These are phyloP conservation scores for Tonatia bakeri DNA, from an alignment of 2,113 vertebrate species.

Conservation along the genomic window DNA sequence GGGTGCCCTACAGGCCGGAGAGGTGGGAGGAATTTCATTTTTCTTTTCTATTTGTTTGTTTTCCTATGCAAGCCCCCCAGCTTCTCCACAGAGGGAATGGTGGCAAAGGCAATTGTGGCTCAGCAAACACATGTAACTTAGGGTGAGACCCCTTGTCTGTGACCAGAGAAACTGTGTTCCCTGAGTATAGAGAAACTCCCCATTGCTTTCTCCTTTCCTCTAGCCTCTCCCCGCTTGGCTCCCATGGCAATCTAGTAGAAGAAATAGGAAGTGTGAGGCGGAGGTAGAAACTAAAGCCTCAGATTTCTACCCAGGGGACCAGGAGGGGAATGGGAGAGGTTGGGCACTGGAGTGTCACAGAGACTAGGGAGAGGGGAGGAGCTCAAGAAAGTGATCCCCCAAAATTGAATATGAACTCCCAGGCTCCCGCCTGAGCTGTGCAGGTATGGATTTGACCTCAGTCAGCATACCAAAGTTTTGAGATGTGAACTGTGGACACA, in stretches of 20 bases:
- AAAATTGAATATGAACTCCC: neutral
- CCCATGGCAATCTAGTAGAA: neutral
- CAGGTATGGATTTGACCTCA: neutral
- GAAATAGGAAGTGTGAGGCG: neutral
- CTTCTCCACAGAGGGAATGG: neutral
- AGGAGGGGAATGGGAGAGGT: neutral
- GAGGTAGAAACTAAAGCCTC: neutral
- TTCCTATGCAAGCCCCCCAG: accelerated
- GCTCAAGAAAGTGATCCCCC: neutral
- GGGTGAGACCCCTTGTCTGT: neutral
- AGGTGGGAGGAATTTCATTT: neutral
- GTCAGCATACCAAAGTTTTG: neutral
- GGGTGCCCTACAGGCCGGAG: neutral
- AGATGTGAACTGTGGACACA: neutral
- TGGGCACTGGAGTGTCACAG: neutral
- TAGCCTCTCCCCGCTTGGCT: neutral
- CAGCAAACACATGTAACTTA: neutral
- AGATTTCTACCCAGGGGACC: neutral
- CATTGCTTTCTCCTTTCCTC: neutral
- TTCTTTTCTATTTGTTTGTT: neutral
- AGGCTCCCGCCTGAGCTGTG: neutral
- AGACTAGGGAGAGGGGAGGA: accelerated
- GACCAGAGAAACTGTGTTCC: neutral
- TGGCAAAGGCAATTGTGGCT: neutral
- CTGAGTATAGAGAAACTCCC: neutral